Base-by-base conservation (phyloP, 2,888 invertebrate species). In the Plebejus melissa region DNA sequence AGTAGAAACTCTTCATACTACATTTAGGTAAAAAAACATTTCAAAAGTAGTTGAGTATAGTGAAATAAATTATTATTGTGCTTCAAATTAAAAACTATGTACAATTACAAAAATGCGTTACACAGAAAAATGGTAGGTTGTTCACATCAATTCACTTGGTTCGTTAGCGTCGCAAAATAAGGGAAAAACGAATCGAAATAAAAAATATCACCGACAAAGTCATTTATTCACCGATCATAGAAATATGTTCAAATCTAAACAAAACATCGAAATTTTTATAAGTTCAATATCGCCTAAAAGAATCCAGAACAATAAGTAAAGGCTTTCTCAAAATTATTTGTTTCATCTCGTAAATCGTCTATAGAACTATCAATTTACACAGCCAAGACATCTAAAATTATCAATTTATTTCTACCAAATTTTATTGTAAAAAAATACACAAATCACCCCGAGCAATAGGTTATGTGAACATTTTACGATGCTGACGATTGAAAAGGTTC, bases 381-480 rank as follows among this genome's bases (percentile, higher is more conserved):
- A 93, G 93, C 93, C 93, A 90, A 91, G 87, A 91, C 91, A 92
- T 90, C 89, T 84, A 90, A 91, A 90, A 88, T 89, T 89, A 86
- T 85, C 86, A 81, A 88, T 87, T 90, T 88, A 88, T 86, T 90
- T 91, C 88, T 74, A 77, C 76, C 82, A 86, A 86, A 85, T 86
- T 80, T 80, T 83, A 83, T 87, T 83, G 81, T 87, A 86, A 87
- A 90, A 90, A 90, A 88, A 82, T 84, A 88, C 84, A 87, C 88
- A 84, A 84, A 86, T 84, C 84, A 83, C 84, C 84, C 86, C 87
- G 84, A 83, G 82, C 80, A 79, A 81, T 88, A 93, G 93, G 93
- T 92, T 86, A 93, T 93, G 93, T 94, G 94, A 94, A 94, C 94
- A 94, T 94, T 93, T 93, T 93, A 94, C 94, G 94, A 94, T 93